Conservation (phyloP, 2,888 invertebrate genomes). For the Rhingia campestris region DNA sequence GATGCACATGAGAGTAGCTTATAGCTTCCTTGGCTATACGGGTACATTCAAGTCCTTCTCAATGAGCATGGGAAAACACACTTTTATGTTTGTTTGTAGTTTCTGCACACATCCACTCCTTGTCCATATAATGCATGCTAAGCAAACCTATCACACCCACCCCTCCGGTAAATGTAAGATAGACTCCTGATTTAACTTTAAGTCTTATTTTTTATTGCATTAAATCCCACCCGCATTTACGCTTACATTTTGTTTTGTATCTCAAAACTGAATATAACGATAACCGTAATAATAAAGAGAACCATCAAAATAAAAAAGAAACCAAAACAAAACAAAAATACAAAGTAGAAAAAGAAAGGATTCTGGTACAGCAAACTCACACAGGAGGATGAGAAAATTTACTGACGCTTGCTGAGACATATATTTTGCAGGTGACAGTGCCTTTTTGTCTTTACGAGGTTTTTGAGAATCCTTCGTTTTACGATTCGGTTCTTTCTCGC, state of each 20-base stretch:
- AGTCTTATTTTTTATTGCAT: constrained; percentile 13
- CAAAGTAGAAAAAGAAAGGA: not conserved
- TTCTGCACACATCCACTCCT: constrained; percentile 61
- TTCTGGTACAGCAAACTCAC: constrained; percentile 50
- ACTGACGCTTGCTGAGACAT: constrained; percentile 76
- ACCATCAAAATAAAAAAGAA: constrained; percentile 13
- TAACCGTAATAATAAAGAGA: constrained; percentile 62
- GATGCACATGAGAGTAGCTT: not conserved
- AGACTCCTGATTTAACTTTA: constrained; percentile 23
- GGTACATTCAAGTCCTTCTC: not conserved
- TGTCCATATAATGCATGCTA: constrained; percentile 47
- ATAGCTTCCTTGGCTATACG: constrained; percentile 1
- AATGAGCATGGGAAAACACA: constrained; percentile 40
- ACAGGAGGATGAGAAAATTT: constrained; percentile 75
- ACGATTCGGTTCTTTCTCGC: constrained; percentile 55
- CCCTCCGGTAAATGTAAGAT: not conserved
- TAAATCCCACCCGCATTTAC: constrained; percentile 63
- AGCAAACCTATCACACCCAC: constrained; percentile 1
- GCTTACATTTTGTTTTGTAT: constrained; percentile 15
- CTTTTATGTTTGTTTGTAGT: constrained; percentile 32
- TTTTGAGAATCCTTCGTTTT: constrained; percentile 67
- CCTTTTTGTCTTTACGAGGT: constrained; percentile 75
- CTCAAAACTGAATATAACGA: constrained; percentile 45
- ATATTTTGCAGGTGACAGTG: constrained; percentile 77
- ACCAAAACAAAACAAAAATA: constrained; percentile 4